A percentile compares a stretch with the other conserved stretches of the same genome.
phyloP scores from a whole-genome alignment of 1,140 invertebrate species.

The Cephus cinctus region DNA sequence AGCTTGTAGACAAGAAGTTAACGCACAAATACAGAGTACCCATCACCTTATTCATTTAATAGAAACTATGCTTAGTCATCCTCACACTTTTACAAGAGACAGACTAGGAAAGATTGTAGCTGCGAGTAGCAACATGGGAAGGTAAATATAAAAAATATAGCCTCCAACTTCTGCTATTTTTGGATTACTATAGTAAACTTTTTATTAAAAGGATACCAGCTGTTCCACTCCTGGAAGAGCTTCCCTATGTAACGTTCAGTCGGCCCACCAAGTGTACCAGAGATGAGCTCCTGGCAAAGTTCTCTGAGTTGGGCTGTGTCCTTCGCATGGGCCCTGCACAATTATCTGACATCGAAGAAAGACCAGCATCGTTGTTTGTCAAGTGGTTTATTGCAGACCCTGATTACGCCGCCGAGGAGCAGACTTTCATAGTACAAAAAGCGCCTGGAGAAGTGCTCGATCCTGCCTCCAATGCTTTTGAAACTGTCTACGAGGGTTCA shows the following conservation, averaged over 20 bases:
- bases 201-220: constrained; percentile 24
- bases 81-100: constrained; percentile 7
- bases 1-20: constrained; percentile 29
- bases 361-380: constrained; percentile 26
- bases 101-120: constrained; percentile 14
- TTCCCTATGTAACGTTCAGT: constrained; percentile 23
- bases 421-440: constrained; percentile 30
- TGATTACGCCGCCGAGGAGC: constrained; percentile 26
- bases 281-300: constrained; percentile 16
- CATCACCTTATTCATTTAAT: constrained; percentile 17
- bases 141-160: constrained; percentile 11
- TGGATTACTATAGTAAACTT: background rate
- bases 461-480: constrained; percentile 17
- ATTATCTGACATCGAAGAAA: constrained; percentile 28
- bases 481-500: constrained; percentile 27
- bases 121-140: constrained; percentile 21
- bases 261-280: constrained; percentile 11
- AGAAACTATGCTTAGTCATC: constrained; percentile 15
- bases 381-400: constrained; percentile 31
- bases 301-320: constrained; percentile 20
- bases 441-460: constrained; percentile 23
- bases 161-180: background rate
- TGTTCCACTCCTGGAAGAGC: constrained; percentile 24
- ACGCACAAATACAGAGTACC: constrained; percentile 23
- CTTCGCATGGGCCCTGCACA: constrained; percentile 25